Evolutionary conservation across 2,113 vertebrate genomes (phyloP).

Genomic region (Zeus faber): DNA sequence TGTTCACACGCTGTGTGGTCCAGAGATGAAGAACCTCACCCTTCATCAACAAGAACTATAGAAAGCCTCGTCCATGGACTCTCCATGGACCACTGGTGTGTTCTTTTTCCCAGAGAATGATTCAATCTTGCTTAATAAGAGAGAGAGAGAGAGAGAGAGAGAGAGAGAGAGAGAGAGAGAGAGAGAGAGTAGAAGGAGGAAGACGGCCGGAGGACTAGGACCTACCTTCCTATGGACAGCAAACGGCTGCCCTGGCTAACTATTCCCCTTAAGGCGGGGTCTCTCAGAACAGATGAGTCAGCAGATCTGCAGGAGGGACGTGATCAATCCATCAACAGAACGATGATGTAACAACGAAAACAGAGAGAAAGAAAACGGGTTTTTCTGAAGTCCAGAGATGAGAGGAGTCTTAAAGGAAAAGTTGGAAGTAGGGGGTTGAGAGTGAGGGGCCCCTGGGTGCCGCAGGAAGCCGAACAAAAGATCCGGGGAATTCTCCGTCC

Average conservation of each 20-base stretch:
- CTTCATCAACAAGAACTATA: conserved; percentile 75
- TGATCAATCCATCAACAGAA: conserved; percentile 18
- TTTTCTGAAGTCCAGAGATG: conserved; percentile 29
- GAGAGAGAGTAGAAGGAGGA: conserved; percentile 3
- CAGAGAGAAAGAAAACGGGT: too few relatives aligned
- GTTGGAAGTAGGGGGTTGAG: conserved; percentile 41
- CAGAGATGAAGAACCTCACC: conserved; percentile 70
- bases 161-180: conserved; percentile 5
- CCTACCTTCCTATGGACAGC: too few relatives aligned
- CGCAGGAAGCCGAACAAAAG: conserved; percentile 19
- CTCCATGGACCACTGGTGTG: conserved; percentile 47
- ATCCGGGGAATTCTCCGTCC: conserved; percentile 31
- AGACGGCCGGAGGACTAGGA: too few relatives aligned
- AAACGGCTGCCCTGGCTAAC: conserved; percentile 7
- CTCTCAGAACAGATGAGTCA: conserved; percentile 60
- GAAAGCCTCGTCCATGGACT: conserved; percentile 48
- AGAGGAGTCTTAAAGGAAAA: conserved; percentile 38
- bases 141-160: conserved; percentile 7
- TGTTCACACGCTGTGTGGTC: conserved; percentile 77
- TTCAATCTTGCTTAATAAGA: conserved; percentile 46
- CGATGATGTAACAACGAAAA: conserved; percentile 46
- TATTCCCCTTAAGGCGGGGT: conserved; percentile 44
- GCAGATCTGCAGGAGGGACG: too few relatives aligned
- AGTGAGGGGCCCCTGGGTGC: conserved; percentile 30
- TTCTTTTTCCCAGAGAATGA: conserved; percentile 67